Percentiles rank a stretch among this genome's conserved stretches.
Conservation (phyloP, 1,140 invertebrate species). For the Drosophila aff. region DNA sequence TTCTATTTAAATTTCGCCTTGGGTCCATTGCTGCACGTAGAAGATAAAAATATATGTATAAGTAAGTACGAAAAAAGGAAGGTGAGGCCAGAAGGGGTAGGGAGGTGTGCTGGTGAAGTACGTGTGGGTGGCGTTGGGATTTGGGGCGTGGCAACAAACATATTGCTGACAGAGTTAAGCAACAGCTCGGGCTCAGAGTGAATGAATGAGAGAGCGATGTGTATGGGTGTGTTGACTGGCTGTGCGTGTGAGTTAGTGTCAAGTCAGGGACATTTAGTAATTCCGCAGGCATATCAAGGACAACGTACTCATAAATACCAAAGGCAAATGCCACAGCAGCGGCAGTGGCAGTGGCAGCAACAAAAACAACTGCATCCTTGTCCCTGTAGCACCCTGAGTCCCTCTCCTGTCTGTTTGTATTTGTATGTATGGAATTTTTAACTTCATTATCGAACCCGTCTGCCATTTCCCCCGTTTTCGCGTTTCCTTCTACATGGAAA, state of each 20-base stretch:
- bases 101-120: conserved; percentile 7
- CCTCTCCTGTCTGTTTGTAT: conserved; percentile 58
- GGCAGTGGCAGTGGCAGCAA: conserved; percentile 28
- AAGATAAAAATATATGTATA: conserved; percentile 70
- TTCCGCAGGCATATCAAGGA: conserved; percentile 81
- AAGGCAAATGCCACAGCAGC: conserved; percentile 74
- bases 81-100: background rate
- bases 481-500: conserved; percentile 41
- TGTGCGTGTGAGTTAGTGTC: conserved; percentile 68
- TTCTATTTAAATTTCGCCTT: conserved; percentile 79
- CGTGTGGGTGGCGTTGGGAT: conserved; percentile 42
- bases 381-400: conserved; percentile 13
- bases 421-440: conserved; percentile 83
- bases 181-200: conserved; percentile 54
- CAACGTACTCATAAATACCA: conserved; percentile 84
- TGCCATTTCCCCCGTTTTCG: conserved; percentile 46
- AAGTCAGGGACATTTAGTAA: conserved; percentile 83
- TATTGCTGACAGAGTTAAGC: conserved; percentile 75
- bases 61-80: conserved; percentile 28
- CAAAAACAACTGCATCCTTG: conserved; percentile 60
- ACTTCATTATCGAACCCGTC: conserved; percentile 76
- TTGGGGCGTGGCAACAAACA: conserved; percentile 64
- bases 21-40: conserved; percentile 72
- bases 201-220: conserved; percentile 60
- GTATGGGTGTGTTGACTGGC: conserved; percentile 31